These are phyloP conservation scores for Peromyscus attwateri DNA, from an alignment of 2,797 vertebrate species.

Conservation along the genomic window DNA sequence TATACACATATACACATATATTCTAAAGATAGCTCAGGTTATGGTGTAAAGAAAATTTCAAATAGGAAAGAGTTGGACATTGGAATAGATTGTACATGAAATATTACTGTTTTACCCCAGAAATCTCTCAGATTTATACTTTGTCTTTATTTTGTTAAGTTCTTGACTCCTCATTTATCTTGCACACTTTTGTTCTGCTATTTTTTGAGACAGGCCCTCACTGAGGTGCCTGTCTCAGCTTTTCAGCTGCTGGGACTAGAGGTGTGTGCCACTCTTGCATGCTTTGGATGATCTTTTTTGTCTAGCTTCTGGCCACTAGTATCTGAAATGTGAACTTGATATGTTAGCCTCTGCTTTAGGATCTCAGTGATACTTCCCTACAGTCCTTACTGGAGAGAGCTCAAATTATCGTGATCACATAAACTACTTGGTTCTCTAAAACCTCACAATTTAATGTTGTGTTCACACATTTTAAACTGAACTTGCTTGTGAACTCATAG, in stretches of 20 bases:
- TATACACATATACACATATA: neutral
- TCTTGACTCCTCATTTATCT: neutral
- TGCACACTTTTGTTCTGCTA: neutral
- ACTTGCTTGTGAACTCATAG: neutral
- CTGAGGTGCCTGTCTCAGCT: neutral
- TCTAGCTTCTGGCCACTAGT: neutral
- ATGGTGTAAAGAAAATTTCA: slow-evolving; percentile 47
- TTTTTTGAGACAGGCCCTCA: neutral
- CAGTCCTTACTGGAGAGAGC: neutral
- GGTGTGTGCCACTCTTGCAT: neutral
- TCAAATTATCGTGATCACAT: neutral
- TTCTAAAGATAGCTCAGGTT: neutral
- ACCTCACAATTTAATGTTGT: slow-evolving; percentile 5
- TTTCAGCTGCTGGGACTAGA: neutral
- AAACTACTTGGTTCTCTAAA: neutral
- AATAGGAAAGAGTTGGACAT: neutral
- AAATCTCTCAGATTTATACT: slow-evolving; percentile 27
- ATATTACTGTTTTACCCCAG: neutral
- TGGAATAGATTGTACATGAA: slow-evolving; percentile 14
- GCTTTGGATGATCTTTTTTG: neutral
- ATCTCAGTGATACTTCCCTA: neutral
- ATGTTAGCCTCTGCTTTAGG: neutral
- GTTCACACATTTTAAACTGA: neutral
- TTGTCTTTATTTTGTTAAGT: neutral
- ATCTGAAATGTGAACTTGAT: neutral